Conservation (phyloP, 2,888 invertebrate genomes). For the Cephus rjabovi region DNA sequence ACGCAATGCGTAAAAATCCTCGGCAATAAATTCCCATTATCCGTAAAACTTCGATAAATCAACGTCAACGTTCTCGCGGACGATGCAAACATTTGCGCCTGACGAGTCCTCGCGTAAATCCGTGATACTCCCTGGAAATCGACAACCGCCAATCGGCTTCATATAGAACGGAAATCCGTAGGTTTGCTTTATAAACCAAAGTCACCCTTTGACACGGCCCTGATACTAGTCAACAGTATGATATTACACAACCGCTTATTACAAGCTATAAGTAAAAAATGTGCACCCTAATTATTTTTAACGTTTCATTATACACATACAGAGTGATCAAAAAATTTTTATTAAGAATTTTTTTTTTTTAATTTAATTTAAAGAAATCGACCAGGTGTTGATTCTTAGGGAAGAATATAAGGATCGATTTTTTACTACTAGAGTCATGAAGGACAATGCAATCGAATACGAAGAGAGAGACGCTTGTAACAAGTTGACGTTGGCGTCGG, state of each 20-base stretch:
- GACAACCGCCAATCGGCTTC: not conserved
- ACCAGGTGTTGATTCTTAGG: not conserved
- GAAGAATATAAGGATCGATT: not conserved
- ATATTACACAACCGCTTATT: not conserved
- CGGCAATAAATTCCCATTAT: conserved; percentile 6
- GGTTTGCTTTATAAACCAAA: conserved; percentile 5
- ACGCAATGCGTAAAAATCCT: conserved; percentile 4
- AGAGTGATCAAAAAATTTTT: not conserved
- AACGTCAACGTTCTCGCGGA: conserved; percentile 7
- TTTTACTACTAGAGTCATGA: not conserved
- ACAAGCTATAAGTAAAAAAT: not conserved
- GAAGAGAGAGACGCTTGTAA: not conserved
- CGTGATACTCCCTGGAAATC: conserved; percentile 2
- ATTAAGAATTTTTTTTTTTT: not conserved
- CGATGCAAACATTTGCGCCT: conserved; percentile 36
- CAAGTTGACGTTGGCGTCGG: not conserved
- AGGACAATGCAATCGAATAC: not conserved
- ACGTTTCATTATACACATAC: too few species aligned
- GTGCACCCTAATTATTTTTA: not conserved
- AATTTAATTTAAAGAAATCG: too few species aligned
- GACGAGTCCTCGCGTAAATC: conserved; percentile 27
- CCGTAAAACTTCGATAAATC: conserved; percentile 1
- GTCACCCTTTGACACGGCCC: not conserved
- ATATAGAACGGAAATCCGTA: not conserved
- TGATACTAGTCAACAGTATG: not conserved